These are phyloP conservation scores for Origma solitaria DNA, from an alignment of 2,113 vertebrate genomes.

Conservation along the genomic window DNA sequence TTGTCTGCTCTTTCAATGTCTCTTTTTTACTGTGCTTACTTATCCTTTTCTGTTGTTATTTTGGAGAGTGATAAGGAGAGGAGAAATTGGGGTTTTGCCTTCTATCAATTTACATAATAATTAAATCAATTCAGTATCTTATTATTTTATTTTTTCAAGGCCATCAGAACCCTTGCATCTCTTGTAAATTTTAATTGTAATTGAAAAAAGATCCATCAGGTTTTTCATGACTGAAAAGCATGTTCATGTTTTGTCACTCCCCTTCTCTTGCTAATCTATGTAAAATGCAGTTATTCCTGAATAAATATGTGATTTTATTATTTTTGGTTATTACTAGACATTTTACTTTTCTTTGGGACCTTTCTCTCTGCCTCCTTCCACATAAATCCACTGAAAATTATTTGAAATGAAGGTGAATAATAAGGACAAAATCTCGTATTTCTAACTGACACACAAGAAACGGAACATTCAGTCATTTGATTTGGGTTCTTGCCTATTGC, in stretches of 20 bases:
- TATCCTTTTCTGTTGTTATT: neutral
- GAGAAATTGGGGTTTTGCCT: neutral
- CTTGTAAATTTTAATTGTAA: neutral
- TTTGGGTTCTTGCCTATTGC: neutral
- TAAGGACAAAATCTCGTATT: neutral
- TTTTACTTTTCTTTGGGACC: neutral
- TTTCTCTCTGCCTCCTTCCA: neutral
- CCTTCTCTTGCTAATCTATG: neutral
- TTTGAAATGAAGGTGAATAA: neutral
- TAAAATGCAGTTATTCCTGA: neutral
- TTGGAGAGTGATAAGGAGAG: rapidly evolving
- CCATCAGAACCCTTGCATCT: rapidly evolving
- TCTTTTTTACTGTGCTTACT: neutral
- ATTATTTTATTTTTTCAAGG: neutral
- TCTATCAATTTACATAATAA: neutral
- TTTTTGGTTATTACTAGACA: neutral
- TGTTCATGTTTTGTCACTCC: rapidly evolving
- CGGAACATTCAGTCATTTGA: rapidly evolving
- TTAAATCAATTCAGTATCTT: neutral
- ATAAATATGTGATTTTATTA: neutral
- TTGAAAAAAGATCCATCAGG: neutral
- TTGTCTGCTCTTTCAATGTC: neutral
- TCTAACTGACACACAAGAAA: neutral
- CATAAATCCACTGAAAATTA: neutral
- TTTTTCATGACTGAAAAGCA: neutral